Base-by-base conservation (phyloP, 1,140 invertebrate species). In the Zaprionus vittiger region DNA sequence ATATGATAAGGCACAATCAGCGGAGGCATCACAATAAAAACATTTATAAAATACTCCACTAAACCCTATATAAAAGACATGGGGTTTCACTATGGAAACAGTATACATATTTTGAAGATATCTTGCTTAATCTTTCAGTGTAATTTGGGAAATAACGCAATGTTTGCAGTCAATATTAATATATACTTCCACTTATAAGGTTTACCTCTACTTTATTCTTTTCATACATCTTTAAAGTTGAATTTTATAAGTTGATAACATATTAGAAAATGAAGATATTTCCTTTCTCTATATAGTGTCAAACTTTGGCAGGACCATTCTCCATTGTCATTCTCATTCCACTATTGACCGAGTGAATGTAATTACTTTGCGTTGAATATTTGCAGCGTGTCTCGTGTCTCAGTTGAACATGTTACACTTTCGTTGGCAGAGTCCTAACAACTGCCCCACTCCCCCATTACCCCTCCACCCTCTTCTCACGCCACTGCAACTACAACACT, bases 361-460 rank as follows among this genome's bases (percentile, higher is more conserved):
- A 90, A 89, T 89, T 90, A 90, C 85, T 90, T 85, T 89, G 57
- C 61, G 37, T 52, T 62, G 74, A 81, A 85, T 85, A 68, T 64
- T 81, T 85, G 68, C 54, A 57, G 24, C 68, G 57, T 89, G 85
- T 84, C 72, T 71, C 34, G 12, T 66, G 68, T 68, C 47, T 52
- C 70, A 59, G 54, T 81, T 62, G 56, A 74, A 73, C 80, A 75
- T 80, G 80, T 67, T 68, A 71, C 70, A 79, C 66, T 81, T 75
- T 71, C 41, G 37, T 44, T 66, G 12, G 52, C 24, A 64, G 22
- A 41, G 52, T 59, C 22, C 24, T 11, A 15, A 24, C 41, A 47
- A 47, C 41, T 9, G 7, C 5, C n/a, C n/a, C 15, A n/a, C 41
- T n/a, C 41, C n/a, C 41, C 6, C n/a, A 15, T 44, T 2, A 6